Evolutionary conservation across 2,888 invertebrate genomes (phyloP).

Genomic region (Ophioninae sp.): DNA sequence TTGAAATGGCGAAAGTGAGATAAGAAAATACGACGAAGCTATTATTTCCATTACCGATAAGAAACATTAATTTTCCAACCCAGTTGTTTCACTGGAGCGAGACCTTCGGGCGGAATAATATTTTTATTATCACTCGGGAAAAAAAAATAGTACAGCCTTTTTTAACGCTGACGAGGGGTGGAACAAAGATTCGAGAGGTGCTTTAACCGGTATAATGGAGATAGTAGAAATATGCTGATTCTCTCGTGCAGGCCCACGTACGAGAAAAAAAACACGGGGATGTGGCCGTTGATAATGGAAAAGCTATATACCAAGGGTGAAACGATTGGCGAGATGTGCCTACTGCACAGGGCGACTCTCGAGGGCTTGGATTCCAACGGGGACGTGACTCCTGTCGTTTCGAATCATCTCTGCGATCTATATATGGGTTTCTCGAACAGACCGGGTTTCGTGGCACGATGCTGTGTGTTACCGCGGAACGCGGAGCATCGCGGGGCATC

Average conservation of each 20-base stretch:
- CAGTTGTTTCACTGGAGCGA: background rate
- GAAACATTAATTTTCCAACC: slow-evolving; percentile 14
- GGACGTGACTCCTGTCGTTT: slow-evolving; percentile 60
- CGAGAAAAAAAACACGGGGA: slow-evolving; percentile 31
- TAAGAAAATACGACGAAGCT: background rate
- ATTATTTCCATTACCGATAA: slow-evolving; percentile 35
- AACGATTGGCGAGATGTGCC: slow-evolving; percentile 50
- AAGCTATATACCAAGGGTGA: slow-evolving; percentile 37
- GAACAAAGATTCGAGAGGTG: slow-evolving; percentile 26
- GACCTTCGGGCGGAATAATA: slow-evolving; percentile 24
- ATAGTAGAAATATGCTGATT: slow-evolving; percentile 13
- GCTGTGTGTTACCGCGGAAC: slow-evolving; percentile 4
- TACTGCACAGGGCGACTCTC: slow-evolving; percentile 53
- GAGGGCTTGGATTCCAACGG: slow-evolving; percentile 69
- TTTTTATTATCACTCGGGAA: slow-evolving; percentile 33
- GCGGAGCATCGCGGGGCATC: no score
- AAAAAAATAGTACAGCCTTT: background rate
- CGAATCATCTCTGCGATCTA: slow-evolving; percentile 36
- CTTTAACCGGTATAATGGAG: slow-evolving; percentile 15
- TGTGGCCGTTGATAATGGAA: slow-evolving; percentile 49
- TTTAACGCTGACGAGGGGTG: slow-evolving; percentile 7
- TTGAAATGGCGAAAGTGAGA: slow-evolving; percentile 9
- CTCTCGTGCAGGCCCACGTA: slow-evolving; percentile 28
- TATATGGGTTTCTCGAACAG: background rate
- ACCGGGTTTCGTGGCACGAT: background rate